Conservation (phyloP, 2,888 invertebrate genomes). For the Polyploca ridens region DNA sequence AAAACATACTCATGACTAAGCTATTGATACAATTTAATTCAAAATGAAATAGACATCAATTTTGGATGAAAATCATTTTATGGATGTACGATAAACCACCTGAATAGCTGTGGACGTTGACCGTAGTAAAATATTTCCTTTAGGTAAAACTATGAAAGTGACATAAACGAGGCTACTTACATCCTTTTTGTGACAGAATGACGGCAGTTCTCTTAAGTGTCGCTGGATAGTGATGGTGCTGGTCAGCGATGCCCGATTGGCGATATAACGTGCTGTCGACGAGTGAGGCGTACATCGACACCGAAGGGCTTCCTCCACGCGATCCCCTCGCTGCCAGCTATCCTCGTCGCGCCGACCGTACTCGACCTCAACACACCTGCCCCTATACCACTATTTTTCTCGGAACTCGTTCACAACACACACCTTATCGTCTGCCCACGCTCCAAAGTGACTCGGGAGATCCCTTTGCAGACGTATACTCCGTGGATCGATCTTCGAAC, state of each 20-base stretch:
- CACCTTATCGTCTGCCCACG: slow-evolving; percentile 61
- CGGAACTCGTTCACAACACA: slow-evolving; percentile 62
- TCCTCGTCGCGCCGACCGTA: slow-evolving; percentile 81
- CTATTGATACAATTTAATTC: background rate
- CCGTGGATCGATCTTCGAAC: slow-evolving; percentile 77
- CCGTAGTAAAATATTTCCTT: slow-evolving; percentile 55
- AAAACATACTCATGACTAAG: background rate
- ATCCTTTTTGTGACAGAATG: slow-evolving; percentile 37
- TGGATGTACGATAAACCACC: slow-evolving; percentile 9
- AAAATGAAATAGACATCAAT: background rate
- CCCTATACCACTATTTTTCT: slow-evolving; percentile 79
- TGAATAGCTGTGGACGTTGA: slow-evolving; percentile 64
- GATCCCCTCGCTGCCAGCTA: slow-evolving; percentile 78
- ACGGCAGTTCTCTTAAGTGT: slow-evolving; percentile 48
- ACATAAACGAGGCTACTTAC: slow-evolving; percentile 43
- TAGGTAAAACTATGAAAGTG: slow-evolving; percentile 51
- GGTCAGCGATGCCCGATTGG: slow-evolving; percentile 81
- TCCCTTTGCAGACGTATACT: slow-evolving; percentile 73
- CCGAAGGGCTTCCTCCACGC: slow-evolving; percentile 57
- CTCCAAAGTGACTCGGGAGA: slow-evolving; percentile 73
- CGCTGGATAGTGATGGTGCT: slow-evolving; percentile 69
- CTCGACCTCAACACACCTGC: slow-evolving; percentile 75
- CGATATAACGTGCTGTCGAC: slow-evolving; percentile 83
- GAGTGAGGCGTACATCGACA: slow-evolving; percentile 78
- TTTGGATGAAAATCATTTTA: background rate